Percentiles rank a stretch among this genome's conserved stretches.
These are phyloP conservation scores for Spialia ferax DNA, from an alignment of 2,888 invertebrate genomes.

Conservation along the genomic window DNA sequence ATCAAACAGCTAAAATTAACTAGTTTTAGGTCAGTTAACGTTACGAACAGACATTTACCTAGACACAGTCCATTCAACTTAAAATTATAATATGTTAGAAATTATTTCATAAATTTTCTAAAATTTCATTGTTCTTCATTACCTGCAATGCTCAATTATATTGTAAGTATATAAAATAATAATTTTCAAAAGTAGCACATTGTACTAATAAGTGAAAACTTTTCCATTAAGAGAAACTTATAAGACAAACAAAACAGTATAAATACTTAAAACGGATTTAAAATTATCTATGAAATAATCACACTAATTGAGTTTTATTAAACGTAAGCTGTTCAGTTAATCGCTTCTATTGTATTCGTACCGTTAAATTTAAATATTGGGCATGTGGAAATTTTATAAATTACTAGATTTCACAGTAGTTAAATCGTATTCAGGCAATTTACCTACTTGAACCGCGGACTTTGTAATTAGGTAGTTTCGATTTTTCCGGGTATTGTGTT, in stretches of 20 bases:
- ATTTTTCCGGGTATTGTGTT: slow-evolving; percentile 27
- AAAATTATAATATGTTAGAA: too few species aligned
- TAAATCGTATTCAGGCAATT: slow-evolving; percentile 28
- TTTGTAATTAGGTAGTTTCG: slow-evolving; percentile 18
- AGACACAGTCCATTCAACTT: too few species aligned
- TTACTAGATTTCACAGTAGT: slow-evolving; percentile 24
- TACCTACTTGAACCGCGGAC: slow-evolving; percentile 6
- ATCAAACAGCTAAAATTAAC: too few species aligned
- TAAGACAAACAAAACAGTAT: not conserved
- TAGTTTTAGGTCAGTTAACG: too few species aligned
- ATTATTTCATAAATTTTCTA: too few species aligned
- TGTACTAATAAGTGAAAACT: too few species aligned
- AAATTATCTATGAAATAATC: not conserved
- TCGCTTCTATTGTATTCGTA: slow-evolving; percentile 27
- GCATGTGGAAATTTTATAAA: slow-evolving; percentile 31
- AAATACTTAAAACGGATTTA: not conserved
- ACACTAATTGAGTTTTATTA: slow-evolving; percentile 18
- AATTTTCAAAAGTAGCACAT: too few species aligned
- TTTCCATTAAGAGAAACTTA: too few species aligned
- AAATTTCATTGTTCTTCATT: not conserved
- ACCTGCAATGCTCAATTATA: too few species aligned
- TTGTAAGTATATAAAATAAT: too few species aligned
- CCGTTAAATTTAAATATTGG: slow-evolving; percentile 22
- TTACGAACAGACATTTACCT: too few species aligned
- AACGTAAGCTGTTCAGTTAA: slow-evolving; percentile 24